Evolutionary conservation across 2,888 invertebrate species (phyloP).

Genomic region (Diarsia rubi): DNA sequence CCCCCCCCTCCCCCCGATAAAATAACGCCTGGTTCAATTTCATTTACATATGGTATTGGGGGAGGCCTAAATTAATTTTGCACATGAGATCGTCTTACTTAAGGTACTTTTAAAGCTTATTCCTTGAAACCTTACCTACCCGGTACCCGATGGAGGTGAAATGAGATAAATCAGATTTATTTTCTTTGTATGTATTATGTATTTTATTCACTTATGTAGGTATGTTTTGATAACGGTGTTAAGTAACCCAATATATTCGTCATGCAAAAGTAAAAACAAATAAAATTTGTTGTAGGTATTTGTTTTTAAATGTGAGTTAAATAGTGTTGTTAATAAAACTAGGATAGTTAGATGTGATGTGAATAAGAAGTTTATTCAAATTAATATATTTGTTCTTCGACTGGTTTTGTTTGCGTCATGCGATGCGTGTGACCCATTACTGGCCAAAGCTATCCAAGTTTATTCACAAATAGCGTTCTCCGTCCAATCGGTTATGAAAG

Average conservation of each 20-base stretch:
- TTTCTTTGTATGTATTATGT: slow-evolving; percentile 56
- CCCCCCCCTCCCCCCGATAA: slow-evolving; percentile 68
- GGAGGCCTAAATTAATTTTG: slow-evolving; percentile 80
- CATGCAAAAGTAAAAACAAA: not conserved
- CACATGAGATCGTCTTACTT: slow-evolving; percentile 72
- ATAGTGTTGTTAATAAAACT: not conserved
- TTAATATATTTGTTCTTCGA: not conserved
- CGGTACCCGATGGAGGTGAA: slow-evolving; percentile 49
- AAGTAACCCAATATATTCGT: slow-evolving; percentile 40
- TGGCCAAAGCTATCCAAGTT: too few species aligned
- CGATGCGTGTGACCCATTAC: not conserved
- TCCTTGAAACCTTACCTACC: slow-evolving; percentile 67
- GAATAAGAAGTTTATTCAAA: too few species aligned
- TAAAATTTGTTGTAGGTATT: slow-evolving; percentile 16
- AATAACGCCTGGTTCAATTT: slow-evolving; percentile 77
- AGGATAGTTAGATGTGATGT: not conserved
- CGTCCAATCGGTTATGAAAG: too few species aligned
- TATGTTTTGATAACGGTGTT: slow-evolving; percentile 49
- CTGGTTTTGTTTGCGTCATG: not conserved
- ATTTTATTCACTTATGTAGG: slow-evolving; percentile 49
- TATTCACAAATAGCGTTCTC: too few species aligned
- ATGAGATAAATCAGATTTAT: slow-evolving; percentile 70
- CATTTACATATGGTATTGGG: slow-evolving; percentile 82
- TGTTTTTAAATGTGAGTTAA: not conserved
- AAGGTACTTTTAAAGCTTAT: slow-evolving; percentile 75